phyloP scores from a whole-genome alignment of 2,113 vertebrate species.

The Psittacus erithacus region DNA sequence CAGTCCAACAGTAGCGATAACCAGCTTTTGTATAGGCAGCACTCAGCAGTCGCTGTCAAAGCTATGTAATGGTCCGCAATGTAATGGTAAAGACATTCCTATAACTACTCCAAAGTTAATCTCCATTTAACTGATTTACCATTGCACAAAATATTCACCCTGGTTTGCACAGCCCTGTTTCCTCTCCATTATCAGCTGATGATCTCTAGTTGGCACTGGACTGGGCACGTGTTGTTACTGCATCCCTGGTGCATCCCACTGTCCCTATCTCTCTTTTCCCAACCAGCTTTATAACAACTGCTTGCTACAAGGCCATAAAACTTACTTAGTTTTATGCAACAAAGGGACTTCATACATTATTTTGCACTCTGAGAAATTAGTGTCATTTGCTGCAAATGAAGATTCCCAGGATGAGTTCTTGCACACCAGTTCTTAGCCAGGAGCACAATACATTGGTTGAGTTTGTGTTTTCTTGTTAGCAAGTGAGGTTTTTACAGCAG shows the following conservation, averaged over 20 bases:
- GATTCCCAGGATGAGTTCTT: background rate
- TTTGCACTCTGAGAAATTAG: slow-evolving; percentile 4
- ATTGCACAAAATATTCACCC: background rate
- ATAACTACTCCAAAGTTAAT: background rate
- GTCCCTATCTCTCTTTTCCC: background rate
- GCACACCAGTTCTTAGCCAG: background rate
- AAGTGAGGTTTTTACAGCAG: slow-evolving; percentile 16
- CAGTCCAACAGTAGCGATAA: background rate
- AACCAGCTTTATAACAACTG: background rate
- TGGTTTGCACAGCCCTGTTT: background rate
- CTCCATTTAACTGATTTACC: background rate
- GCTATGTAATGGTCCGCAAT: background rate
- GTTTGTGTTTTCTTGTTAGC: slow-evolving; percentile 26
- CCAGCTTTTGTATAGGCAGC: background rate
- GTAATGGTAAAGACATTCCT: background rate
- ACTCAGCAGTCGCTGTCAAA: background rate
- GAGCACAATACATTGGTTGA: background rate
- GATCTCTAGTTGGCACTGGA: background rate
- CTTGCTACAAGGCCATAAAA: background rate
- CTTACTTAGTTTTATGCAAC: background rate
- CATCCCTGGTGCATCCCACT: background rate
- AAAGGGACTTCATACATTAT: background rate
- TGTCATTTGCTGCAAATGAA: background rate
- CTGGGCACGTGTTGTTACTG: background rate
- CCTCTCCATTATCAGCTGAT: background rate